Base-by-base conservation (phyloP, 1,140 invertebrate species). In the Pseudomyrmex pallidus region DNA sequence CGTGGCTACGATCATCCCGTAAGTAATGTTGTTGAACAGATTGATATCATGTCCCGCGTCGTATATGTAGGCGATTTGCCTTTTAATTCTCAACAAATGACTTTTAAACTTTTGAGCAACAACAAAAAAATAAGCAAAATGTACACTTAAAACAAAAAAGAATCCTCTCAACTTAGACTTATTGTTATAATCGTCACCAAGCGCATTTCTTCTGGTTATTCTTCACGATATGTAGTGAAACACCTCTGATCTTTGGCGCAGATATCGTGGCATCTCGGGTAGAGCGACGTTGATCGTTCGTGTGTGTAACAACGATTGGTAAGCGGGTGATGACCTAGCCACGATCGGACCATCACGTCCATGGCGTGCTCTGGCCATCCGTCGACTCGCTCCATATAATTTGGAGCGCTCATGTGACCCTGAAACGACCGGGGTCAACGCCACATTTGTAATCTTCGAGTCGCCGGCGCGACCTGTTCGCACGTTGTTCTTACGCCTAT, bases 351-450 rank as follows among this genome's bases (percentile, higher is more conserved):
- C 90, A 91, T 92, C 92, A 92, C 92, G 91, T 92, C 89, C 90
- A 82, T 91, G 67, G 85, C 74, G 44, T 91, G 90, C 89, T 91
- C 90, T 85, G 91, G 91, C 91, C 89, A 91, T 91, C 87, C 90
- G 78, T 86, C 87, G 90, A 92, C 89, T 92, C 92, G 92, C 91
- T 92, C 93, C 89, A 93, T 93, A 93, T 93, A 93, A 93, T 93
- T 93, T 93, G 90, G 93, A 92, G 91, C 93, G 91, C 91, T 92
- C 93, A 93, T 90, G 92, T 93, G 92, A 93, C 92, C 92, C 91
- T 89, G 91, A 87, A 92, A 92, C 90, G 86, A 90, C 85, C 86
- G 90, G 88, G 92, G 91, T 93, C 92, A 92, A 92, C 90, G 89
- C 92, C 90, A 92, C 91, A 93, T 93, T 93, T 93, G 92, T 93